phyloP scores from a whole-genome alignment of 2,797 vertebrate species.

The Malurus leucopterus region DNA sequence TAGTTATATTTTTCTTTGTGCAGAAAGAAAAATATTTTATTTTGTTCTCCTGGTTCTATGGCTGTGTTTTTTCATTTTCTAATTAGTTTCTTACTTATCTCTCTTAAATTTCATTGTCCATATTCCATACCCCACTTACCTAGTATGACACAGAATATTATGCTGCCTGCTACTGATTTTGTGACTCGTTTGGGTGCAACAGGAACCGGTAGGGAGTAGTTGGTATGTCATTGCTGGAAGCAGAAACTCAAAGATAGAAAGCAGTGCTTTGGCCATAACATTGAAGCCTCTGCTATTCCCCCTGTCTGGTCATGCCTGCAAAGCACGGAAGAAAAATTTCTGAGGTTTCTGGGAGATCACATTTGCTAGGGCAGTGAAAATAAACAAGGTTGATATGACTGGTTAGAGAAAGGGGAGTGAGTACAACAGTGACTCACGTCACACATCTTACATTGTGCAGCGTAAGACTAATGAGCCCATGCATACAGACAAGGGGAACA shows the following conservation, averaged over 20 bases:
- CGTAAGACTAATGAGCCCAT: background rate
- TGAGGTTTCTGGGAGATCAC: background rate
- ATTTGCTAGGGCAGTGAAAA: background rate
- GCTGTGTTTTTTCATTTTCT: background rate
- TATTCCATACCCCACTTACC: background rate
- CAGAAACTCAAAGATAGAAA: background rate
- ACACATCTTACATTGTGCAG: background rate
- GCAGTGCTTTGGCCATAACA: background rate
- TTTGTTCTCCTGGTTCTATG: background rate
- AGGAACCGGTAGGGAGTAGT: background rate
- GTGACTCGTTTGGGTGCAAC: background rate
- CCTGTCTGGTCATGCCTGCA: background rate
- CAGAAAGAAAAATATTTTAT: background rate
- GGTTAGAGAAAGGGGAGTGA: background rate
- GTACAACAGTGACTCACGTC: background rate
- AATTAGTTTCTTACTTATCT: background rate
- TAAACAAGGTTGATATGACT: background rate
- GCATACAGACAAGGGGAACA: too few relatives aligned
- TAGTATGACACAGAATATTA: background rate
- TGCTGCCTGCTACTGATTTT: background rate
- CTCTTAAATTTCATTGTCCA: background rate
- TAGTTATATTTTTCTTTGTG: background rate
- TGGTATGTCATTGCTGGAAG: background rate
- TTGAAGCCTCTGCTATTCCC: background rate
- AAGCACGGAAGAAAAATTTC: background rate